These are phyloP conservation scores for Chaenocephalus aceratus DNA, from an alignment of 2,113 vertebrate genomes.

Conservation along the genomic window DNA sequence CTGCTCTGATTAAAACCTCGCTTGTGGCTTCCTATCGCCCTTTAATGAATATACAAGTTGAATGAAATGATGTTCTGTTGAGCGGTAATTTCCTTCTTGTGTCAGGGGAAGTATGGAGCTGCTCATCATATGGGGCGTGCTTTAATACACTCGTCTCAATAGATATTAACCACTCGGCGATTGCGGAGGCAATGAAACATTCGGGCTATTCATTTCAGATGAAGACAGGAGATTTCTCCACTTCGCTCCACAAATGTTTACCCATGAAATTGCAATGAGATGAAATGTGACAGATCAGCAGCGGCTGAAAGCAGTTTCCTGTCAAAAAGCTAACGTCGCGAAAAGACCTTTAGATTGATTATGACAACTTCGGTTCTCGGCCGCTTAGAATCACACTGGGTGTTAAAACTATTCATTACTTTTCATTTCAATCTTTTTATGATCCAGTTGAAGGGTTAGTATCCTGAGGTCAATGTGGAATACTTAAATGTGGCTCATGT, in stretches of 20 bases:
- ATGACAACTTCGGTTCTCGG: slow-evolving; percentile 67
- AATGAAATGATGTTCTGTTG: slow-evolving; percentile 69
- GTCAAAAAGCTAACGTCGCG: slow-evolving; percentile 75
- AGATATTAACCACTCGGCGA: slow-evolving; percentile 64
- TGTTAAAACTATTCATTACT: slow-evolving; percentile 52
- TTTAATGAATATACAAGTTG: slow-evolving; percentile 69
- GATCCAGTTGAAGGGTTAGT: slow-evolving; percentile 20
- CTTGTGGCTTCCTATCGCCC: slow-evolving; percentile 60
- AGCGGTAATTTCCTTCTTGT: slow-evolving; percentile 74
- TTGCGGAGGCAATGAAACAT: slow-evolving; percentile 65
- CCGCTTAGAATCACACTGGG: slow-evolving; percentile 43
- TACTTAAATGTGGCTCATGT: background rate
- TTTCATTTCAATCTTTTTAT: slow-evolving; percentile 48
- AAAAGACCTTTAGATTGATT: slow-evolving; percentile 71
- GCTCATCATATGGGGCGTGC: slow-evolving; percentile 58
- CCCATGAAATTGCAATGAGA: slow-evolving; percentile 75
- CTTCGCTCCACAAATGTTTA: slow-evolving; percentile 77
- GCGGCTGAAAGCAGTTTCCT: slow-evolving; percentile 68
- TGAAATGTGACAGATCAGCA: slow-evolving; percentile 79
- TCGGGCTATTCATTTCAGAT: slow-evolving; percentile 64
- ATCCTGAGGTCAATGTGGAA: slow-evolving; percentile 20
- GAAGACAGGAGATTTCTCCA: slow-evolving; percentile 68
- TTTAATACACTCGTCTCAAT: slow-evolving; percentile 74
- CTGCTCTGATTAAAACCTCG: slow-evolving; percentile 60
- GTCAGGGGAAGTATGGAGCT: slow-evolving; percentile 29